Percentiles rank a stretch among this genome's conserved stretches.
phyloP scores from a whole-genome alignment of 2,113 vertebrate genomes.

The Alectura lathami region DNA sequence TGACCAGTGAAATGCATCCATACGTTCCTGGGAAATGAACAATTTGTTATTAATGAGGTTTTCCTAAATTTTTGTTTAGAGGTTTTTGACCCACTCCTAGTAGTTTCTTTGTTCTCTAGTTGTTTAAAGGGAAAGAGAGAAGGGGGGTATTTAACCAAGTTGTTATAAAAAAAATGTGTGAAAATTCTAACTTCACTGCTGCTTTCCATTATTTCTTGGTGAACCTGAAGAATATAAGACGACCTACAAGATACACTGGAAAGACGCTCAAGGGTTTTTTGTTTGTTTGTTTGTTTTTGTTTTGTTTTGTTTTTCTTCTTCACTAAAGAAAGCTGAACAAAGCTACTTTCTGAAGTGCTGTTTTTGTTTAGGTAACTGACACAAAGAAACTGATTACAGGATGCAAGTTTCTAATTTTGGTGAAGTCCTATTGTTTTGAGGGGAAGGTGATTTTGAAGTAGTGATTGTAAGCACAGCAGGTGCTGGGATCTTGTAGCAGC shows the following conservation, averaged over 20 bases:
- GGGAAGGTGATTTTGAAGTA: constrained; percentile 50
- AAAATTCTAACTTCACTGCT: not conserved
- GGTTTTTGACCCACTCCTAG: not conserved
- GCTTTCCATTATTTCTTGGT: not conserved
- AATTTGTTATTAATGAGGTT: not conserved
- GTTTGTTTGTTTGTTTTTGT: not conserved
- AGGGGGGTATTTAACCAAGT: not conserved
- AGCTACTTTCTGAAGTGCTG: constrained; percentile 4
- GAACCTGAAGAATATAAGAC: not conserved
- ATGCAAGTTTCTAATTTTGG: constrained; percentile 61
- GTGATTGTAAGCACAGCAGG: constrained; percentile 37
- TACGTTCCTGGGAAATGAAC: not conserved
- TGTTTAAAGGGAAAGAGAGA: not conserved
- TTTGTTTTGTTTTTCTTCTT: not conserved
- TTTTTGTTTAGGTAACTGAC: constrained; percentile 50
- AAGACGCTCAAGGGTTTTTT: not conserved
- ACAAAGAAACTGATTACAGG: constrained; percentile 7
- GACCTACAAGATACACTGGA: not conserved
- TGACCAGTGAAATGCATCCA: not conserved
- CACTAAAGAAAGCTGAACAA: not conserved
- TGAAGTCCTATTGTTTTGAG: constrained; percentile 47
- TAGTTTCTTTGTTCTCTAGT: not conserved
- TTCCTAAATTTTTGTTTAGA: not conserved
- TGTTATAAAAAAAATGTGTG: not conserved
- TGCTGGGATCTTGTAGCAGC: constrained; percentile 4